These are phyloP conservation scores for Platynereis dumerilii DNA, from an alignment of 2,888 invertebrate species.

Conservation along the genomic window DNA sequence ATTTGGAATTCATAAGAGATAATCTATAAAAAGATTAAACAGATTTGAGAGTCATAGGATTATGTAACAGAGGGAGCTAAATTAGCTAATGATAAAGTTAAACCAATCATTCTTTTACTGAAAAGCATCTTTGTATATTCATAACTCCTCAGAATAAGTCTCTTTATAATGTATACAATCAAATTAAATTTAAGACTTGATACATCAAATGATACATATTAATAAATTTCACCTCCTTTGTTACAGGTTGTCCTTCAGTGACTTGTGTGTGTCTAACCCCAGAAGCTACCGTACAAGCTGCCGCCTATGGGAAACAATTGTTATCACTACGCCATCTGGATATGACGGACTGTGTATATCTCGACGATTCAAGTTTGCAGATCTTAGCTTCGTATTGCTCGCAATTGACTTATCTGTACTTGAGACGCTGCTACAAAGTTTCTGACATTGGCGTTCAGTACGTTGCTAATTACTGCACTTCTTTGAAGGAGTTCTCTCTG, in stretches of 20 bases:
- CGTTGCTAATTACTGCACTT: constrained; percentile 86
- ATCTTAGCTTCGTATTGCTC: constrained; percentile 86
- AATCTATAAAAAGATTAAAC: no score
- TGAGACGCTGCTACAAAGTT: constrained; percentile 85
- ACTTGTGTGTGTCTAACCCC: constrained; percentile 72
- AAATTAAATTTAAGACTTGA: no score
- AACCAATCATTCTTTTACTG: no score
- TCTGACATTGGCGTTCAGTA: constrained; percentile 91
- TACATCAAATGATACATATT: no score
- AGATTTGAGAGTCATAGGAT: no score
- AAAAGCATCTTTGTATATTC: no score
- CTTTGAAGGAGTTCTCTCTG: constrained; percentile 80
- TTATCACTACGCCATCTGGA: constrained; percentile 82
- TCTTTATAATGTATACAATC: no score
- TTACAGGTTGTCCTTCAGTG: constrained; percentile 75
- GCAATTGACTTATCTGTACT: constrained; percentile 83
- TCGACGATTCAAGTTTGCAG: constrained; percentile 84
- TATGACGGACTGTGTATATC: constrained; percentile 84
- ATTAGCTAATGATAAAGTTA: no score
- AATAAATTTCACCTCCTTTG: background rate
- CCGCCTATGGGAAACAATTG: constrained; percentile 65
- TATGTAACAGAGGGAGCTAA: no score
- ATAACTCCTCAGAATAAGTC: no score
- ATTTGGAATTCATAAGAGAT: no score
- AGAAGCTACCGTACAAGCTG: constrained; percentile 53